Evolutionary conservation across 2,113 vertebrate species (phyloP), one percentile per base, ranked within the genome.

Genomic region (Bubo bubo): DNA sequence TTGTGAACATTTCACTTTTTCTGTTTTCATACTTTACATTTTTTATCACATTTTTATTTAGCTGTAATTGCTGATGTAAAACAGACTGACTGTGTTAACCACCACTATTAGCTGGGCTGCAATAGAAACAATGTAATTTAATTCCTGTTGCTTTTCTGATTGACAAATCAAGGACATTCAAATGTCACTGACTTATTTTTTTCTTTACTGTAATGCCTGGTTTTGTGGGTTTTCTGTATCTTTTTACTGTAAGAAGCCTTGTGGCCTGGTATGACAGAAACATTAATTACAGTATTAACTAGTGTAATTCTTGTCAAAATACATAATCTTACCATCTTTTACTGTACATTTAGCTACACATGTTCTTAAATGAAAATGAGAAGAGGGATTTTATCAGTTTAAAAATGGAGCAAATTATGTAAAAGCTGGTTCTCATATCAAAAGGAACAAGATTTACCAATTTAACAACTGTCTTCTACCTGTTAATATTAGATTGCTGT

Each of bases 11-110:
- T 76, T 64, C 5, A 27, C 9, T 67, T 66, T 56, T 74, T 27
- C 14, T 72, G 3, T 23, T 77, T 79, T 43, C 30, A 14, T 32
- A 24, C 23, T 60, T 89, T 43, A 55, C 0, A 0, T 8, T 45
- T 93, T 88, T 86, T 19, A 17, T 50, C 10, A 37, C 5, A 37
- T 30, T 56, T 59, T 80, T 32, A 37, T 89, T 63, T 62, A 50
- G 6, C 23, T 82, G 4, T 60, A 16, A 32, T 52, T 59, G 6
- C 4, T 72, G 39, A 39, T 0, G 0, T 60, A 50, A 72, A 59
- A 13, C 7, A 53, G 28, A 24, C 3, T 56, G 80, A 5, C 14
- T 79, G 9, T 7, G 6, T 52, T 1, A 0, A 3, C 15, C 18
- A 24, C 12, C 7, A 15, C 10, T 70, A 22, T 53, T 58, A 86